Evolutionary conservation across 2,797 vertebrate genomes (phyloP), one percentile per base, ranked within the genome.

Genomic region (Coregonus ussuriensis): DNA sequence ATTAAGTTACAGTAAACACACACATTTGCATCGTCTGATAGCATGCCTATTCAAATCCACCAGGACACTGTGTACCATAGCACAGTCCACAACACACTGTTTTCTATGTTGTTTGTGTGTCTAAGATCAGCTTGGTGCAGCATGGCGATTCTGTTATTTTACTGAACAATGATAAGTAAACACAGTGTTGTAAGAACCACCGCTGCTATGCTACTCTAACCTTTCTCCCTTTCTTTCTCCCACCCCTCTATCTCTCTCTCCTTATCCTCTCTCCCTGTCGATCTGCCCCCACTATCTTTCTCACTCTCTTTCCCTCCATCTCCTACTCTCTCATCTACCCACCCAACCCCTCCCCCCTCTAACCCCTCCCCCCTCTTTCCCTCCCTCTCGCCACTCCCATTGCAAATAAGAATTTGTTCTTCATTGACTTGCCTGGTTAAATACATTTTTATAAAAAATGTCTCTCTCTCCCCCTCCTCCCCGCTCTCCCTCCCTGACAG

Each of bases 401-500:
- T 18, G 59, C 11, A 25, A 63, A 63, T 25, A 25, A 63, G 7
- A 29, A 25, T 63, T 21, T 63, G 21, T 29, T 25, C 56, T 63
- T 63, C 25, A 25, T 25, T 63, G 59, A 9, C 21, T 25, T 63
- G 59, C 21, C 59, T 63, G 59, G 59, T 16, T 63, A 11, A 29
- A 63, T 21, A 0, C 9, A 18, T n/a, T 25, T 16, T 2, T n/a
- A 25, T 63, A 25, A 13, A 63, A 63, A 63, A 25, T 11, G 5
- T 47, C 68, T 75, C 7, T 79, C 35, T 21, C 51, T 72, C 47
- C 78, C 21, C 65, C 6, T 67, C 33, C 59, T 18, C 71, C 25
- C 71, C 29, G 35, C 29, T 16, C 31, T 35, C 25, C 72, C 21
- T 31, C 29, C 37, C 7, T 16, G 74, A 15, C 90, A 98, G 97